A percentile compares a stretch with the other conserved stretches of the same genome.
Conservation (phyloP, 2,888 invertebrate species). For the Panopea generosa region DNA sequence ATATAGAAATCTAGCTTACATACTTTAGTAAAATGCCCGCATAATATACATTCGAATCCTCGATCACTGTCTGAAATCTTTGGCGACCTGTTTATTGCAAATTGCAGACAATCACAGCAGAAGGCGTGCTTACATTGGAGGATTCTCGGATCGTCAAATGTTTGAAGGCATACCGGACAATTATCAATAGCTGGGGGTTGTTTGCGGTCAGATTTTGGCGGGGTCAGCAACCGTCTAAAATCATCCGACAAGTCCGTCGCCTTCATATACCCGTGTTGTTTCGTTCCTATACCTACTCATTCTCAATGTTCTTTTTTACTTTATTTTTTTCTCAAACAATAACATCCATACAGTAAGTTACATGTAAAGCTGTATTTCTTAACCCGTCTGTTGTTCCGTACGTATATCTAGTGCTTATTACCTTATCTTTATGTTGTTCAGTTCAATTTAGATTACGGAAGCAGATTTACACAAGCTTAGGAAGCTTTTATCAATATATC, state of each 20-base stretch:
- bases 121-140: slow-evolving; percentile 42
- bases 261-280: slow-evolving; percentile 26
- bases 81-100: slow-evolving; percentile 25
- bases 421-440: no score
- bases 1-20: neutral
- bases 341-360: no score
- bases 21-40: slow-evolving; percentile 50
- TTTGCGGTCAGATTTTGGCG: neutral
- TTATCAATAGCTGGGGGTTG: slow-evolving; percentile 9
- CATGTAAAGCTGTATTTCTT: no score
- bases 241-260: slow-evolving; percentile 43
- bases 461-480: no score
- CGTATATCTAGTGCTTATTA: no score
- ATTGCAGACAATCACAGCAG: slow-evolving; percentile 41
- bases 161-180: slow-evolving; percentile 41
- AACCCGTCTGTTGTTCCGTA: no score
- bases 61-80: slow-evolving; percentile 25
- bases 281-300: no score
- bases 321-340: no score
- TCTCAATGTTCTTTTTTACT: no score
- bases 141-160: slow-evolving; percentile 22
- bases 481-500: no score
- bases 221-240: slow-evolving; percentile 23
- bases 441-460: no score
- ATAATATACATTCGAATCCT: slow-evolving; percentile 43